Conservation (phyloP, 2,797 vertebrate genomes). For the Tapirus indicus region DNA sequence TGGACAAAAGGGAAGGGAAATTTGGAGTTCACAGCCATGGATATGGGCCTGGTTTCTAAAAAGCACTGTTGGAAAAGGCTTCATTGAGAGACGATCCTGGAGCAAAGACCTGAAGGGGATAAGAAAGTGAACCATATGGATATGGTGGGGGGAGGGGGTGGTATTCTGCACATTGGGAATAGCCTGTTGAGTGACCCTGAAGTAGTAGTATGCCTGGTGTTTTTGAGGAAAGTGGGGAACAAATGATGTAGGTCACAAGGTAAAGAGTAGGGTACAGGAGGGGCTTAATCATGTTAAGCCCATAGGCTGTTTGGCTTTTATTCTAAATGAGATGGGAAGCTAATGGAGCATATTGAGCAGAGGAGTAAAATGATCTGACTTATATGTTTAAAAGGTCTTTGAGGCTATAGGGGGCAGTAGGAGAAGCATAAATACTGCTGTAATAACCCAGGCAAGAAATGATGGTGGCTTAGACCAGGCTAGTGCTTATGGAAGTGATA, state of each 20-base stretch:
- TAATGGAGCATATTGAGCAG: background rate
- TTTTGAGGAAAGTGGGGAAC: background rate
- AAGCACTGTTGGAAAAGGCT: background rate
- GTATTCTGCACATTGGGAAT: background rate
- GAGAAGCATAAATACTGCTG: background rate
- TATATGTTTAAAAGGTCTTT: background rate
- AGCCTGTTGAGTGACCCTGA: background rate
- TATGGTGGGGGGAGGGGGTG: background rate
- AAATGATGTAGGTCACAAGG: background rate
- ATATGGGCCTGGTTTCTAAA: background rate
- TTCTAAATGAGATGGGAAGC: constrained; percentile 15
- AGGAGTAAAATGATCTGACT: background rate
- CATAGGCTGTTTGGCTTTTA: background rate
- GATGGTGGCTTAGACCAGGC: background rate
- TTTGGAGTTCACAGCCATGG: background rate
- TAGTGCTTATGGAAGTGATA: background rate
- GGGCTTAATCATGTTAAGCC: background rate
- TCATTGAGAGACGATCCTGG: background rate
- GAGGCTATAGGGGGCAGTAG: background rate
- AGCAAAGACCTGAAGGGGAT: background rate
- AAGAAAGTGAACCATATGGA: background rate
- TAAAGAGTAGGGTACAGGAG: background rate
- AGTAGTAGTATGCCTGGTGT: background rate
- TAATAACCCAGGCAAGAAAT: background rate
- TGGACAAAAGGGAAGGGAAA: background rate